A percentile compares a stretch with the other conserved stretches of the same genome.
These are phyloP conservation scores for Odiellus spinosus DNA, from an alignment of 2,888 invertebrate genomes.

Conservation along the genomic window DNA sequence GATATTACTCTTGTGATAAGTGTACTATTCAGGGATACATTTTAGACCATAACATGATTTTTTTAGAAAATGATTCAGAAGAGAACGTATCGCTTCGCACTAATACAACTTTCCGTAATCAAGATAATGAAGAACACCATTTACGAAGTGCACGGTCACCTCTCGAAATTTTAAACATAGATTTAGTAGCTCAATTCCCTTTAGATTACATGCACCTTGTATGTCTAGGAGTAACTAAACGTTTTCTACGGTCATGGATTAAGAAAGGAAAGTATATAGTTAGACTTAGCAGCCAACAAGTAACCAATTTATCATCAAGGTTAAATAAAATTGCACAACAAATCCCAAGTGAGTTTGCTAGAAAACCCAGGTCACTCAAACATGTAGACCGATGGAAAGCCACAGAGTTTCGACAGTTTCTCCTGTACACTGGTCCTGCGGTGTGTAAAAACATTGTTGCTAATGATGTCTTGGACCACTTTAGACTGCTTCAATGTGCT, in stretches of 20 bases:
- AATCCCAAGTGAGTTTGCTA: constrained; percentile 11
- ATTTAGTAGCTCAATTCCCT: constrained; percentile 21
- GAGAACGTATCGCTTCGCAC: constrained; percentile 6
- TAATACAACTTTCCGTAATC: constrained; percentile 15
- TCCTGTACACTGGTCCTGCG: constrained; percentile 23
- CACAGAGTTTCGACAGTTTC: constrained; percentile 23
- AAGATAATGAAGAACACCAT: constrained; percentile 18
- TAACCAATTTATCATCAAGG: no score
- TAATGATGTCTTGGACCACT: constrained; percentile 17
- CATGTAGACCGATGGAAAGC: constrained; percentile 24
- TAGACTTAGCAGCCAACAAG: no score
- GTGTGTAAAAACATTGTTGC: constrained; percentile 18
- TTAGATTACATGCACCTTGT: constrained; percentile 26
- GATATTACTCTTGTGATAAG: constrained; percentile 5
- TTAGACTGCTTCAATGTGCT: constrained; percentile 10
- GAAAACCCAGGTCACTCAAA: constrained; percentile 22
- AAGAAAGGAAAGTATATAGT: not conserved
- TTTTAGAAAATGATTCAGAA: not conserved
- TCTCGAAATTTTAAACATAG: constrained; percentile 12
- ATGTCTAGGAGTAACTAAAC: constrained; percentile 22
- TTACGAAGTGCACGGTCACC: constrained; percentile 8
- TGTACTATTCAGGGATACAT: constrained; percentile 4
- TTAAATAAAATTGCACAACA: not conserved
- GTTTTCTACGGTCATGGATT: constrained; percentile 16
- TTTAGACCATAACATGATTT: not conserved